A percentile compares a stretch with the other conserved stretches of the same genome.
phyloP scores from a whole-genome alignment of 2,113 vertebrate species.

The Herpetotheres cachinnans region DNA sequence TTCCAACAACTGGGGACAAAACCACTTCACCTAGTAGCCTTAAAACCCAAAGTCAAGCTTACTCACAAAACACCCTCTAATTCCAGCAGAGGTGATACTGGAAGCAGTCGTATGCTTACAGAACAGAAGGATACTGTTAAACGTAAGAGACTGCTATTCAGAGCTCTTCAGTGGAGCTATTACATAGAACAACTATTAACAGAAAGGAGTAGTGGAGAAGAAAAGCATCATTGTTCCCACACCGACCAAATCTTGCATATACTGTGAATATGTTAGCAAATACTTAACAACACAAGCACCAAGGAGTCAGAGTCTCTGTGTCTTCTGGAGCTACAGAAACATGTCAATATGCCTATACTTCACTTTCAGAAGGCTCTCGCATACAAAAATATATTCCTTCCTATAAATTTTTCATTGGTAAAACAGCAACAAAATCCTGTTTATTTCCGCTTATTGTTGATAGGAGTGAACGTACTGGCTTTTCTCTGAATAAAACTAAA shows the following conservation, averaged over 20 bases:
- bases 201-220: background rate
- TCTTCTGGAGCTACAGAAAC: background rate
- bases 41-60: background rate
- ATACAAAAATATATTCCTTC: background rate
- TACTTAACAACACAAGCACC: background rate
- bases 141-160: background rate
- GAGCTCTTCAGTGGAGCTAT: background rate
- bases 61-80: background rate
- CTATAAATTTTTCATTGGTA: background rate
- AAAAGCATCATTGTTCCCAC: background rate
- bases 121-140: background rate
- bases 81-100: background rate
- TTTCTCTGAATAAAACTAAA: background rate
- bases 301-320: background rate
- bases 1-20: background rate
- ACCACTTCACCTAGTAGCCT: background rate
- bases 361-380: background rate
- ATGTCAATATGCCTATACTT: background rate
- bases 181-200: background rate
- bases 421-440: background rate
- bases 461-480: background rate
- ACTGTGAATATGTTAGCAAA: background rate
- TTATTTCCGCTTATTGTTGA: background rate
- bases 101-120: background rate
- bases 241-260: background rate